Conservation (phyloP, 2,113 vertebrate species). For the Hypanus sabinus region DNA sequence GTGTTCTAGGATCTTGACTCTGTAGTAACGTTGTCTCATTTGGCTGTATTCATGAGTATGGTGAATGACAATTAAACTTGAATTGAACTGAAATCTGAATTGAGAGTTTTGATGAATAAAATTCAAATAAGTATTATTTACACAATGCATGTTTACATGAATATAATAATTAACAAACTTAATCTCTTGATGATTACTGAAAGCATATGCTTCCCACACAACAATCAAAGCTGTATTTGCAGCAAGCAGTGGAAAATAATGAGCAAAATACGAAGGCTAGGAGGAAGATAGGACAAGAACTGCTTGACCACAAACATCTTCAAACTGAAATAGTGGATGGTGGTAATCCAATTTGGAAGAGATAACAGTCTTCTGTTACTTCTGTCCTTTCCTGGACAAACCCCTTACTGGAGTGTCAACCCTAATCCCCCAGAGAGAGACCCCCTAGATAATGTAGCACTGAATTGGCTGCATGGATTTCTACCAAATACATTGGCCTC, state of each 20-base stretch:
- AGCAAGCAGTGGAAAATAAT: slow-evolving; percentile 27
- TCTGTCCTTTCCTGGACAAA: slow-evolving; percentile 74
- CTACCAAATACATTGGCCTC: slow-evolving; percentile 61
- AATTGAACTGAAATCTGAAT: too few species aligned
- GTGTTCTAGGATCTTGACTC: too few species aligned
- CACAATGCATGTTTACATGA: background rate
- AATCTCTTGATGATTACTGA: background rate
- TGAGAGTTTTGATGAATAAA: too few species aligned
- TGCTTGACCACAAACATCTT: slow-evolving; percentile 60
- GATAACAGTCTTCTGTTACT: slow-evolving; percentile 69
- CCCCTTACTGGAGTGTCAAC: slow-evolving; percentile 71
- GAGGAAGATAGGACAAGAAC: slow-evolving; percentile 47
- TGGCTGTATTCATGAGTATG: too few species aligned
- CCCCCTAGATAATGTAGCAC: slow-evolving; percentile 67
- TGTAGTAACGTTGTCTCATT: too few species aligned
- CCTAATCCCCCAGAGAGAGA: slow-evolving; percentile 60
- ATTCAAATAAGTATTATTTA: background rate
- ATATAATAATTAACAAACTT: background rate
- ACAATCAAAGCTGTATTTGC: background rate
- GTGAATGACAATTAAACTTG: too few species aligned
- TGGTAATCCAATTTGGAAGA: slow-evolving; percentile 75
- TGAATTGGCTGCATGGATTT: slow-evolving; percentile 68
- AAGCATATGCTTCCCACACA: background rate
- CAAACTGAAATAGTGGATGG: slow-evolving; percentile 74
- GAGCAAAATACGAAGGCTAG: slow-evolving; percentile 62